A percentile compares a stretch with the other conserved stretches of the same genome.
phyloP scores from a whole-genome alignment of 2,888 invertebrate species.

The Pediacus dermestoides region DNA sequence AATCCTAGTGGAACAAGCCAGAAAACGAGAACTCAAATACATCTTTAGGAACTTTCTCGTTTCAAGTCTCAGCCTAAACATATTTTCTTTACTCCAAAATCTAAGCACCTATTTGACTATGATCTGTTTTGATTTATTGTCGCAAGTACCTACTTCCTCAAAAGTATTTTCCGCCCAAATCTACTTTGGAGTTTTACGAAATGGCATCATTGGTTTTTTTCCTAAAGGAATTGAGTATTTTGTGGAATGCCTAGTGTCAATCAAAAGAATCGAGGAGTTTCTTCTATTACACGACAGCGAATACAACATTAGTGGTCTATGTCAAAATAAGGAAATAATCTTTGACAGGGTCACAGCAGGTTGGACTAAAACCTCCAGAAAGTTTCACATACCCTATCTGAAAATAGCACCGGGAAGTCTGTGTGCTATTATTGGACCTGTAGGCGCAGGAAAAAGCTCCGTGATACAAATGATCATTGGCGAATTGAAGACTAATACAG shows the following conservation, averaged over 20 bases:
- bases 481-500: neutral
- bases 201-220: too few species aligned
- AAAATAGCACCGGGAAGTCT: too few species aligned
- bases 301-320: too few species aligned
- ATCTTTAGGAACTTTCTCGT: neutral
- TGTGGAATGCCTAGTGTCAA: neutral
- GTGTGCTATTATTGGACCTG: constrained; percentile 5
- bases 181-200: too few species aligned
- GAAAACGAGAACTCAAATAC: neutral
- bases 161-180: neutral
- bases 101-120: neutral
- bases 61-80: neutral
- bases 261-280: constrained; percentile 7
- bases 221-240: neutral
- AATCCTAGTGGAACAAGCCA: neutral
- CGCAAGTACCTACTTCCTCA: neutral
- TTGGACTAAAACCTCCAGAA: too few species aligned
- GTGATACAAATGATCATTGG: neutral
- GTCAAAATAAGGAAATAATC: neutral
- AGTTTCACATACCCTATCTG: too few species aligned
- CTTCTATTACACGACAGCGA: constrained; percentile 1
- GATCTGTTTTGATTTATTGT: neutral
- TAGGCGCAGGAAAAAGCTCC: constrained; percentile 2
- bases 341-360: neutral
- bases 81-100: neutral